Conservation (phyloP, 2,797 vertebrate genomes). For the Halcyon chelicuti region DNA sequence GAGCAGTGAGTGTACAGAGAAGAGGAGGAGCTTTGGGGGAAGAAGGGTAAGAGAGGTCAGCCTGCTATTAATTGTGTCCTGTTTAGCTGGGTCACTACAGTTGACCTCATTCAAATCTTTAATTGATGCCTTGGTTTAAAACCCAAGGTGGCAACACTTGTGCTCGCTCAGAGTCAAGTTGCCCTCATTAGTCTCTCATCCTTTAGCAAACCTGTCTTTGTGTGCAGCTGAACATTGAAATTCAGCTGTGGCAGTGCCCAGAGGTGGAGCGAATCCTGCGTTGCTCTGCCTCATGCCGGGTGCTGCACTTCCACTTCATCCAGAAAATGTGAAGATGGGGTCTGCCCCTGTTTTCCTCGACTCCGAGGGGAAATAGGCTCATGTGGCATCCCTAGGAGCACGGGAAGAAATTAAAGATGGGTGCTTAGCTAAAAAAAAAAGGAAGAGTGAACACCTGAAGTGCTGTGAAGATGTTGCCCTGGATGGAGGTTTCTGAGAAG, state of each 20-base stretch:
- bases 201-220: background rate
- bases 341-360: background rate
- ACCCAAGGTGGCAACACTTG: background rate
- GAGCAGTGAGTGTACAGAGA: background rate
- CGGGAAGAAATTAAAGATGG: background rate
- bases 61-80: background rate
- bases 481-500: background rate
- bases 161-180: background rate
- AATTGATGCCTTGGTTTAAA: background rate
- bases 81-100: conserved; percentile 9
- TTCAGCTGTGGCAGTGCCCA: background rate
- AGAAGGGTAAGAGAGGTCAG: background rate
- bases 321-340: background rate
- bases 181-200: background rate
- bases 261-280: background rate
- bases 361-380: background rate
- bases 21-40: background rate
- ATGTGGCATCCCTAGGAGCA: background rate
- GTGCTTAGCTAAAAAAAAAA: background rate
- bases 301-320: background rate
- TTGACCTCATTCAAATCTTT: conserved; percentile 2
- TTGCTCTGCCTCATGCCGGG: background rate
- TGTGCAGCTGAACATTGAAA: background rate
- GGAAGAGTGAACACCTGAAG: background rate
- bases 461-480: background rate